Conservation (phyloP, 2,888 invertebrate species). For the Troides oblongomaculatus region DNA sequence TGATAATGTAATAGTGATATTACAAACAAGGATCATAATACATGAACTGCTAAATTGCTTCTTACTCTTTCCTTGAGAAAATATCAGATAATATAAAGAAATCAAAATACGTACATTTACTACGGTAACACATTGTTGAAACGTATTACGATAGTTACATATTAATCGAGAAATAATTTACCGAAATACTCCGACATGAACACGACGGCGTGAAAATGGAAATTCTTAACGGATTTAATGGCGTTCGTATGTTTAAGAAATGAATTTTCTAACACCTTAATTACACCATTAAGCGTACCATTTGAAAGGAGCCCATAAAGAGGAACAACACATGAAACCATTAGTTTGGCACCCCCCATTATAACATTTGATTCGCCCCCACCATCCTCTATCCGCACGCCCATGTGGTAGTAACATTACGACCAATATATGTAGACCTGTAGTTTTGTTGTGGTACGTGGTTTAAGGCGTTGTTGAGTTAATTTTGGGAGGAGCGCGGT, state of each 20-base stretch:
- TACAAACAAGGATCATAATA: no score
- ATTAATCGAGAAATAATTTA: neutral
- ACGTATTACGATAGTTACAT: neutral
- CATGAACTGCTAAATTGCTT: no score
- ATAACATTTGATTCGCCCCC: conserved; percentile 73
- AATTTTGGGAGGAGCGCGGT: conserved; percentile 26
- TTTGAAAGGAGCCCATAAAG: conserved; percentile 72
- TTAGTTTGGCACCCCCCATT: conserved; percentile 76
- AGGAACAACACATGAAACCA: conserved; percentile 71
- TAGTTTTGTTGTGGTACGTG: conserved; percentile 31
- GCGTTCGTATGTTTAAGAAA: conserved; percentile 38
- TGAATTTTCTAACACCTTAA: conserved; percentile 59
- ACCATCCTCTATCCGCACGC: conserved; percentile 42
- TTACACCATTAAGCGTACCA: conserved; percentile 64
- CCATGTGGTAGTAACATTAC: conserved; percentile 43
- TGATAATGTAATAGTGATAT: no score
- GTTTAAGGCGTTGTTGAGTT: conserved; percentile 14
- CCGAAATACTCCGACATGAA: neutral
- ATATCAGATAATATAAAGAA: no score
- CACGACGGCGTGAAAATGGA: conserved; percentile 22
- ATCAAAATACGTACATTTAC: no score
- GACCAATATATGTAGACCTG: conserved; percentile 50
- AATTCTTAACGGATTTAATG: conserved; percentile 27
- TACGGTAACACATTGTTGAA: neutral
- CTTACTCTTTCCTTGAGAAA: no score